Conservation (phyloP, 2,797 vertebrate genomes). For the Linurgus olivaceus region DNA sequence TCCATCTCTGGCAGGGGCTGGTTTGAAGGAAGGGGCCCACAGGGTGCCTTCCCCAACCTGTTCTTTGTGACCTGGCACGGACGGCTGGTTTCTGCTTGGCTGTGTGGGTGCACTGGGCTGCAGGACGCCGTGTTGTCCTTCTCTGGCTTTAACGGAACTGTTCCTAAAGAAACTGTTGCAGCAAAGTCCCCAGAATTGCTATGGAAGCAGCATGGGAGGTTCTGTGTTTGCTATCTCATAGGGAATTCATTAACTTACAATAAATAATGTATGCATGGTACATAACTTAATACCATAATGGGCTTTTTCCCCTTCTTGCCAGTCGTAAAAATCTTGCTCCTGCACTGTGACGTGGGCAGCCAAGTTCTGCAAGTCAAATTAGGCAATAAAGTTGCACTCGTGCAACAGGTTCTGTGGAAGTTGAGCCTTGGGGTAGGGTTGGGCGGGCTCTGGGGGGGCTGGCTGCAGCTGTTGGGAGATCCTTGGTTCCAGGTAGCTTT, state of each 20-base stretch:
- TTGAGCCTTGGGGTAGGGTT: background rate
- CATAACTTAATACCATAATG: slow-evolving; percentile 19
- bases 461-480: background rate
- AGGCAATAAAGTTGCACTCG: slow-evolving; percentile 13
- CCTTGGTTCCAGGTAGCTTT: background rate
- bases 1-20: background rate
- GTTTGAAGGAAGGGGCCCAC: background rate
- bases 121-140: rapidly evolving
- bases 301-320: slow-evolving; percentile 21
- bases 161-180: background rate
- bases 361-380: slow-evolving; percentile 27
- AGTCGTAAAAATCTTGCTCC: background rate
- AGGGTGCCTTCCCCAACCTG: background rate
- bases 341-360: background rate
- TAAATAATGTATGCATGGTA: slow-evolving; percentile 48
- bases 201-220: background rate
- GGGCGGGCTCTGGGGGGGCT: background rate
- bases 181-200: background rate
- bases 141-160: background rate
- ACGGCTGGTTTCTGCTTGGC: background rate
- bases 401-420: slow-evolving; percentile 47
- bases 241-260: slow-evolving; percentile 29
- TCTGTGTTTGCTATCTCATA: background rate
- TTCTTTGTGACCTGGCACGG: rapidly evolving
- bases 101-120: background rate